Evolutionary conservation across 2,888 invertebrate species (phyloP).

Genomic region (Zhuqinia jingwanae): DNA sequence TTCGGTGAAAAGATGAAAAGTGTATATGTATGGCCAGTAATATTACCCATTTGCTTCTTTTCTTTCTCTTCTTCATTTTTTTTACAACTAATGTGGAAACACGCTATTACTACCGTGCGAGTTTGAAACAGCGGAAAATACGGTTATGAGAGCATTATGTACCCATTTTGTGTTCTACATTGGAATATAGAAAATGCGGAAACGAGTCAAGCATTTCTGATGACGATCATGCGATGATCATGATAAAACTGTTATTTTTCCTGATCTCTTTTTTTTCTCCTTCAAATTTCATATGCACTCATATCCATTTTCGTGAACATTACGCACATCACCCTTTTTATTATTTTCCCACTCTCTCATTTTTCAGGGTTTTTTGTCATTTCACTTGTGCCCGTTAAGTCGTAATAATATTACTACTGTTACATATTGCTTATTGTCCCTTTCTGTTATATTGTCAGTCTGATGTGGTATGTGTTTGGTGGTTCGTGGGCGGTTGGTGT

Average conservation of each 20-base stretch:
- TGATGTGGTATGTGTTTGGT: slow-evolving; percentile 42
- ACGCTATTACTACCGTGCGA: neutral
- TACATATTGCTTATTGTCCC: too few species aligned
- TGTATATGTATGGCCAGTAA: neutral
- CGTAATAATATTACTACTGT: slow-evolving; percentile 43
- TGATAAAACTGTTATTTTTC: slow-evolving; percentile 54
- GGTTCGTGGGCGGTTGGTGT: slow-evolving; percentile 6
- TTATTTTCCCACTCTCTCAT: slow-evolving; percentile 48
- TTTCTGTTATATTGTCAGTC: neutral
- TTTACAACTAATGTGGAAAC: neutral
- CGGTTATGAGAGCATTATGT: slow-evolving; percentile 42
- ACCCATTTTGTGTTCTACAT: slow-evolving; percentile 57
- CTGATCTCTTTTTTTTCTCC: neutral
- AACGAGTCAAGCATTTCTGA: slow-evolving; percentile 35
- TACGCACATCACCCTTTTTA: slow-evolving; percentile 7
- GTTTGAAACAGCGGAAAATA: slow-evolving; percentile 48
- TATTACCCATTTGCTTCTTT: neutral
- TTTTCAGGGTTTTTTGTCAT: slow-evolving; percentile 52
- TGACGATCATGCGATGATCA: slow-evolving; percentile 36
- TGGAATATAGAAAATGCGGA: slow-evolving; percentile 25
- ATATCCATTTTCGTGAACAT: neutral
- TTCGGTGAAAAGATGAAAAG: neutral
- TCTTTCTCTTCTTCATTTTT: neutral
- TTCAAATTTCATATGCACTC: slow-evolving; percentile 25
- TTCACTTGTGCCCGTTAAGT: slow-evolving; percentile 58